Base-by-base conservation (phyloP, 1,140 invertebrate species). In the Lordiphosa mommai region DNA sequence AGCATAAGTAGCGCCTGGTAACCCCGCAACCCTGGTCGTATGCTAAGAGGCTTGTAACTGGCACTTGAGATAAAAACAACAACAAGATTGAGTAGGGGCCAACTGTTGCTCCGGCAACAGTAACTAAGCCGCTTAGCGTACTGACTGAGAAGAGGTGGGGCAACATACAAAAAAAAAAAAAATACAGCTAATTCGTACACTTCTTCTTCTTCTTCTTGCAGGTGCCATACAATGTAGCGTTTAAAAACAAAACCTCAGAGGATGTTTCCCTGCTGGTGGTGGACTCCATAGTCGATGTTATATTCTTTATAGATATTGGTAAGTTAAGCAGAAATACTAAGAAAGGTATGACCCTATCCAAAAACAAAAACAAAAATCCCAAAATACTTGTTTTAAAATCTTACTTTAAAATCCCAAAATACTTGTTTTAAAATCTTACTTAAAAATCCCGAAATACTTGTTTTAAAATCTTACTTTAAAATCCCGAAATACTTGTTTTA, bases 241-340 rank as follows among this genome's bases (percentile, higher is more conserved):
- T 99, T 92, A 99, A 99, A 91, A 99, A 99, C 91, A 99, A 99
- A 91, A 99, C 97, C 55, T 98, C 97, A 90, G 99, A 99, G 91
- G 98, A 99, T 90, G 97, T 99, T 40, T 97, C 96, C 58, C 92
- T 99, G 38, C 92, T 99, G 57, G 96, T 99, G 68, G 96, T 98
- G 86, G 97, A 99, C 90, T 99, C 97, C 63, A 99, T 99, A 82
- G 99, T 99, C 64, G 99, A 99, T 91, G 98, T 99, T 51, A 98
- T 99, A 85, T 99, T 99, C 92, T 99, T 99, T 92, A 98, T 99
- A 90, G 99, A 99, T 91, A 99, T 99, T 90, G 88, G 88, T 89
- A 67, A 86, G 76, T 3, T 6, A 12, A 40, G 6, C 2, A 5
- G 13, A 0, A 43, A 9, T 14, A 9, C 38, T 6, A n/a, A n/a